Percentiles rank a stretch among this genome's conserved stretches.
Evolutionary conservation across 2,113 vertebrate species (phyloP).

Genomic region (Craseonycteris thonglongyai): DNA sequence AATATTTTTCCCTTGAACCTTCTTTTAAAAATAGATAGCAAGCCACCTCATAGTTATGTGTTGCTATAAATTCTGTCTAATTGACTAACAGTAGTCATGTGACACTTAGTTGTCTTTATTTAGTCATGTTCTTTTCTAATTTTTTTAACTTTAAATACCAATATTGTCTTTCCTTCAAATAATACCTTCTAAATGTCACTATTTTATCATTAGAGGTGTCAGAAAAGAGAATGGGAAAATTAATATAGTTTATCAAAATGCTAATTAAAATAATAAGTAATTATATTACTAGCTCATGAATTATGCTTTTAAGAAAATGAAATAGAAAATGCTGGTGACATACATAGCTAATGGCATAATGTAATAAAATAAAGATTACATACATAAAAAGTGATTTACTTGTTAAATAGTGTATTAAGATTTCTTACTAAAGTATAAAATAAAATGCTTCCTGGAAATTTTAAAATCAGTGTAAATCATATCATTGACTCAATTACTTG

Average conservation of each 20-base stretch:
- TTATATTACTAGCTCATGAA: neutral
- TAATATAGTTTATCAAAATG: neutral
- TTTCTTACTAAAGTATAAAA: neutral
- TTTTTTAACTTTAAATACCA: neutral
- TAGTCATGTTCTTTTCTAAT: neutral
- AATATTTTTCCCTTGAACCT: neutral
- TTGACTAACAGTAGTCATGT: rapidly evolving
- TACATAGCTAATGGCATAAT: neutral
- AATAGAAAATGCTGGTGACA: neutral
- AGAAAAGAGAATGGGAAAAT: neutral
- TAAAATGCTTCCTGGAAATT: neutral
- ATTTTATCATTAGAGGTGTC: neutral
- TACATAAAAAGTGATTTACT: neutral
- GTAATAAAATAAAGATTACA: neutral
- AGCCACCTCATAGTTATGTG: neutral
- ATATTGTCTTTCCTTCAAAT: neutral
- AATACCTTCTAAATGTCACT: neutral
- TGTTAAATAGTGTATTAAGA: neutral
- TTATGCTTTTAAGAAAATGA: neutral
- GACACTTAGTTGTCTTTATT: neutral
- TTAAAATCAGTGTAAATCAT: constrained; percentile 13
- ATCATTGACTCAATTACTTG: neutral
- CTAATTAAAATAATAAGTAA: neutral
- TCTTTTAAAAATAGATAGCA: neutral
- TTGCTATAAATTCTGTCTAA: neutral